phyloP scores from a whole-genome alignment of 2,888 invertebrate species.

The Aleiodes leptofemur region DNA sequence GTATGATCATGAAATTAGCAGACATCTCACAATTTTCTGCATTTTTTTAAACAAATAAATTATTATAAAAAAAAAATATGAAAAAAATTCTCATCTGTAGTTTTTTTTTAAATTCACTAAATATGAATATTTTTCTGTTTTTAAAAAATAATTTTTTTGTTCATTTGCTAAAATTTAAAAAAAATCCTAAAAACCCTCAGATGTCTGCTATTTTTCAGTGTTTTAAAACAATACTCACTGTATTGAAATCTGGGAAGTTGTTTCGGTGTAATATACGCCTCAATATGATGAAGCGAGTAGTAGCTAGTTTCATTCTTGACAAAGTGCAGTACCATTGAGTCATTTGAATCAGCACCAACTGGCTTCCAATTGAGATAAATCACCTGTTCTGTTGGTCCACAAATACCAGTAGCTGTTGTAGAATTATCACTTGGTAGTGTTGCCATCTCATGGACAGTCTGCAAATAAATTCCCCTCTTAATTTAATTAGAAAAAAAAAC shows the following conservation, averaged over 20 bases:
- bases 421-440: conserved; percentile 75
- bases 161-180: not conserved
- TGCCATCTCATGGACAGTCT: conserved; percentile 65
- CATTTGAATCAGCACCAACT: conserved; percentile 53
- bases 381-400: conserved; percentile 70
- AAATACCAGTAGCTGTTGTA: conserved; percentile 73
- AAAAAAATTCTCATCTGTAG: too few species aligned
- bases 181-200: not conserved
- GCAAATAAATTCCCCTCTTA: conserved; percentile 56
- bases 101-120: too few species aligned
- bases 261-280: conserved; percentile 62
- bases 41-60: too few species aligned
- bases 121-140: too few species aligned
- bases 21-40: too few species aligned
- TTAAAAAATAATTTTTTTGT: too few species aligned
- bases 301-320: conserved; percentile 69
- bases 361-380: conserved; percentile 74
- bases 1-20: too few species aligned
- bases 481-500: conserved; percentile 17
- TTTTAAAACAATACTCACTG: conserved; percentile 55
- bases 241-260: conserved; percentile 66
- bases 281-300: conserved; percentile 64
- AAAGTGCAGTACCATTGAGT: conserved; percentile 74
- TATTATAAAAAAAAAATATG: not conserved
- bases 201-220: too few species aligned